Percentiles rank a stretch among this genome's conserved stretches.
phyloP scores from a whole-genome alignment of 2,113 vertebrate genomes.

The Gopherus flavomarginatus region DNA sequence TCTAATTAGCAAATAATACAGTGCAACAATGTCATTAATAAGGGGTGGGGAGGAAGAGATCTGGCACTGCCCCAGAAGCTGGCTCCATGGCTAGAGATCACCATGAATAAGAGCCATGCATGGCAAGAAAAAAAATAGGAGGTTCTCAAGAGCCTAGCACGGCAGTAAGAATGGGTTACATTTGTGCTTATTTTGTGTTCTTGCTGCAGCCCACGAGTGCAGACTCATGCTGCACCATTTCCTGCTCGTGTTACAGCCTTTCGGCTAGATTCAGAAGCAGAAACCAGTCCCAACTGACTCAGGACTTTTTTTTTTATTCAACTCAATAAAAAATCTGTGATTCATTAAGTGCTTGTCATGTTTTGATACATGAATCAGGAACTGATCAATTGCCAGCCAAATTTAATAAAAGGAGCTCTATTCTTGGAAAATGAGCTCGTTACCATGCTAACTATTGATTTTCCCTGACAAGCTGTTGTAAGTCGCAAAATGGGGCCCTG shows the following conservation, averaged over 20 bases:
- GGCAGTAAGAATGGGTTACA: neutral
- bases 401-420: conserved; percentile 81
- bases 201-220: neutral
- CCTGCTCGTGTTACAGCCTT: neutral
- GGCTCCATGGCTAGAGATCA: neutral
- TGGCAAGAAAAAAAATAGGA: neutral
- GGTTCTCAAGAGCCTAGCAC: neutral
- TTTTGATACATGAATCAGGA: conserved; percentile 76
- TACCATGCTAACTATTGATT: conserved; percentile 84
- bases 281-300: conserved; percentile 16
- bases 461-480: conserved; percentile 65
- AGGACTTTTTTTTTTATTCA: conserved; percentile 53
- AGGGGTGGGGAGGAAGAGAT: neutral
- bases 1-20: neutral
- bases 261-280: neutral
- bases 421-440: conserved; percentile 78
- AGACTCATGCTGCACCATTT: neutral
- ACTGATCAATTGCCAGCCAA: conserved; percentile 79
- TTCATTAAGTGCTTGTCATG: conserved; percentile 77
- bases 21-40: neutral
- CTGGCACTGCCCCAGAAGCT: neutral
- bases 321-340: conserved; percentile 62
- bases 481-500: conserved; percentile 72
- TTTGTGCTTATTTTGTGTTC: neutral
- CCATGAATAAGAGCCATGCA: neutral